Percentiles rank a stretch among this genome's conserved stretches.
Evolutionary conservation across 2,797 vertebrate species (phyloP).

Genomic region (Clarias pachynema): DNA sequence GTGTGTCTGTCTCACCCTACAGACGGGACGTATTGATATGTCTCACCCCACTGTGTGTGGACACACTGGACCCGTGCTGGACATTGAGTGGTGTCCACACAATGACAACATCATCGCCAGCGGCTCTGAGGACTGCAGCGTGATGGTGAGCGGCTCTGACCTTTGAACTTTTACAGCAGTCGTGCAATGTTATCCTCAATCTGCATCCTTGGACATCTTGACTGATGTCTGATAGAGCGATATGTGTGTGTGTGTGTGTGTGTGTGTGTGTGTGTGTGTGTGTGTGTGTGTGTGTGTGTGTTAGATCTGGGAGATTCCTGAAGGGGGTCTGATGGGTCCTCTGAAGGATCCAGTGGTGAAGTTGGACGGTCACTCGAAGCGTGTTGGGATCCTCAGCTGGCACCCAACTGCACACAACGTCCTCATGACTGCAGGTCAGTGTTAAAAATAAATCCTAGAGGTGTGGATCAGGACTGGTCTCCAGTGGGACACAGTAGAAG

Average conservation of each 20-base stretch:
- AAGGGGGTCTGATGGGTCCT: slow-evolving; percentile 68
- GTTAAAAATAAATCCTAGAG: no score
- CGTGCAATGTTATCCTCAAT: background rate
- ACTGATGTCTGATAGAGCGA: background rate
- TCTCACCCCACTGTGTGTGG: slow-evolving; percentile 85
- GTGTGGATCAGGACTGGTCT: no score
- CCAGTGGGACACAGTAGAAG: no score
- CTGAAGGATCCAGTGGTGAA: slow-evolving; percentile 85
- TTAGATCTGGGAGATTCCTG: slow-evolving; percentile 85
- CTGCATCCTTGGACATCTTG: background rate
- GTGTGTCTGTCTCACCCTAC: background rate
- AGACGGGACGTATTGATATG: slow-evolving; percentile 91
- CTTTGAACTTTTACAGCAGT: background rate
- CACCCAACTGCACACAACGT: slow-evolving; percentile 92
- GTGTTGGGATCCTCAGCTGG: slow-evolving; percentile 88
- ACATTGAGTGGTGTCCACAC: slow-evolving; percentile 91
- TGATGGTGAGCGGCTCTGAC: slow-evolving; percentile 81
- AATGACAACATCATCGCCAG: slow-evolving; percentile 93
- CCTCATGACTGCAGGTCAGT: slow-evolving; percentile 86
- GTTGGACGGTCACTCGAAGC: slow-evolving; percentile 89
- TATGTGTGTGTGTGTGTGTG: background rate
- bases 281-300: slow-evolving; percentile 29
- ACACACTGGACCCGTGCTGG: slow-evolving; percentile 88
- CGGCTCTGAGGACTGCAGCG: slow-evolving; percentile 88
- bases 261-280: slow-evolving; percentile 8